Base-by-base conservation (phyloP, 1,140 invertebrate species). In the Mercenaria mercenaria region DNA sequence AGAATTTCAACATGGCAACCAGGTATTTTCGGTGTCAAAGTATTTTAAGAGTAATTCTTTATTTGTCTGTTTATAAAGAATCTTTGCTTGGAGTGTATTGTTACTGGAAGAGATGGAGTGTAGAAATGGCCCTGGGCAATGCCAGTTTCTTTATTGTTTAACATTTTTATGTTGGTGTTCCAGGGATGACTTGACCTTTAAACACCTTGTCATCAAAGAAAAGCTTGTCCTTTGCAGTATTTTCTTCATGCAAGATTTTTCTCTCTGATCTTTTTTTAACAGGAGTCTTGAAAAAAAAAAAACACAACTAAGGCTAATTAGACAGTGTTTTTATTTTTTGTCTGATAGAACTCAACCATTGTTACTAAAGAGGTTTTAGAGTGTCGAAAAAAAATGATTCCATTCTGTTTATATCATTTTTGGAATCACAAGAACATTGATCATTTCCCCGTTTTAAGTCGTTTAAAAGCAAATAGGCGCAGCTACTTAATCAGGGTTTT, bases 81-180 rank as follows among this genome's bases (percentile, higher is more conserved):
- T 61, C 29, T 13, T 61, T 20, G 74, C 29, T n/a, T 26, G 20
- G 23, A 37, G 47, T 41, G 34, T 61, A 50, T 52, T 50, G 74
- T 77, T 50, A 50, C 26, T n/a, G 3, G 34, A 37, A 52, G 18
- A 11, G 23, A 47, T 15, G 26, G 41, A 80, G 43, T 52, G 77
- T 43, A 34, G 52, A 81, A 61, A 37, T 81, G 50, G n/a, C 79
- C 47, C 34, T 15, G 20, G 79, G 79, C 47, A 39, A 61, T 81
- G 79, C 52, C 52, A 61, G 37, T 6, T 81, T 34, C 15, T 81
- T 34, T 61, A 26, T 81, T 59, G 50, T 81, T n/a, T 32, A 81
- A 81, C 52, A 61, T 81, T 81, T 81, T 81, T 81, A 81, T 81
- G 79, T 29, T 56, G 23, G 34, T 56, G 79, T 61, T 59, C 79